phyloP scores from a whole-genome alignment of 2,113 vertebrate genomes.

The Hypanus sabinus region DNA sequence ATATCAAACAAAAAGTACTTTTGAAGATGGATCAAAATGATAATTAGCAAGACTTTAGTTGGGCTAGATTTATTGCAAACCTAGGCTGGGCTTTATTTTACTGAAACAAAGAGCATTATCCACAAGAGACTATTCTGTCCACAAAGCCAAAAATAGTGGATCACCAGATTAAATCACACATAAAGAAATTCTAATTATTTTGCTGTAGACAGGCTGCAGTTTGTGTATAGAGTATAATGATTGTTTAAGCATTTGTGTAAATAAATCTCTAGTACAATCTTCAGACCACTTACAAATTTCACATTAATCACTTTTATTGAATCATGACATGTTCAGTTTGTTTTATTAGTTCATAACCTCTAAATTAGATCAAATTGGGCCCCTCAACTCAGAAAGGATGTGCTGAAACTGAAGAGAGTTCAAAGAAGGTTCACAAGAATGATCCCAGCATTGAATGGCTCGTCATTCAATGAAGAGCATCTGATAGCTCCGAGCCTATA shows the following conservation, averaged over 20 bases:
- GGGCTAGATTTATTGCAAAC: background rate
- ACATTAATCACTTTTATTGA: background rate
- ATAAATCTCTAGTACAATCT: background rate
- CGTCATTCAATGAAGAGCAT: too few relatives aligned
- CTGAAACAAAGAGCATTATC: background rate
- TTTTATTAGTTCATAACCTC: too few relatives aligned
- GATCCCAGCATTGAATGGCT: too few relatives aligned
- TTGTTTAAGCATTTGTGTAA: too few relatives aligned
- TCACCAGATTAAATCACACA: background rate
- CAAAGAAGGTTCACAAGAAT: too few relatives aligned
- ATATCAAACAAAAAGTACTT: background rate
- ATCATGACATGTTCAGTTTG: background rate
- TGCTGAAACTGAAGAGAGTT: too few relatives aligned
- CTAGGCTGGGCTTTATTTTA: background rate
- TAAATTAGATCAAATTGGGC: too few relatives aligned
- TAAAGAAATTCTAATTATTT: background rate
- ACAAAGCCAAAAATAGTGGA: too few relatives aligned
- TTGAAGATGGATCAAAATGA: too few relatives aligned
- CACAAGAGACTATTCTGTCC: background rate
- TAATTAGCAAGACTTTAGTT: background rate
- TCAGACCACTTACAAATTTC: background rate
- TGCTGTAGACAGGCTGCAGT: background rate
- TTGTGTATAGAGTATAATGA: background rate
- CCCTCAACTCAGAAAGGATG: too few relatives aligned
- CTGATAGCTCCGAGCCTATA: too few relatives aligned